Base-by-base conservation (phyloP, 2,797 vertebrate species). In the Aulostomus chinensis region DNA sequence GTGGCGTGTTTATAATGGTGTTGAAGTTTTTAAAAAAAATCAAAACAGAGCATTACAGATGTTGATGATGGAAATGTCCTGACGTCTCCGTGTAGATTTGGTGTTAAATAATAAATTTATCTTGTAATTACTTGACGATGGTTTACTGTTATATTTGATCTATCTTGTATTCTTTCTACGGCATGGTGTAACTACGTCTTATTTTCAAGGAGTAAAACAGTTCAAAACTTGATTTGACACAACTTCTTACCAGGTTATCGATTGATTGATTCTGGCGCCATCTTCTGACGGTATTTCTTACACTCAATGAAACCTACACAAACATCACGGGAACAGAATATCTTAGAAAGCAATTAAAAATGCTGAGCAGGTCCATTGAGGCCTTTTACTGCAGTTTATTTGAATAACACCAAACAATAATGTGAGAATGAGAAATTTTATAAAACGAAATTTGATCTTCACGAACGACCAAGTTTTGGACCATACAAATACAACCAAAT, bases 231-330 rank as follows among this genome's bases (percentile, higher is more conserved):
- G 43, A 83, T 68, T 63, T 65, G 43, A 62, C 18, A 63, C 67
- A 86, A 86, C 72, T 86, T 86, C 60, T 61, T 68, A 39, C 43
- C 40, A 58, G 10, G 10, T 51, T 64, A 69, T 68, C 41, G 22
- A 57, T 51, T 45, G 26, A 40, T 38, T 60, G 16, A 12, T 39
- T 68, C 54, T 80, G 63, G 79, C 81, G 59, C 57, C 84, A 86
- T 80, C 89, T 66, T 52, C 71, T 84, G 89, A 61, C 25, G 8
- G 3, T 5, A 38, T 29, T 25, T 40, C 0, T 40, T 34, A 31
- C 11, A 25, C 2, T 7, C 24, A 25, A 9, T 9, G 9, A 25
- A 25, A 6, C n/a, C n/a, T n/a, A n/a, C n/a, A n/a, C n/a, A n/a
- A n/a, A n/a, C n/a, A n/a, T n/a, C n/a, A n/a, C n/a, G n/a, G n/a